Percentiles rank a stretch among this genome's conserved stretches.
Evolutionary conservation across 1,140 invertebrate species (phyloP).

Genomic region (Globodera ellingtonae): DNA sequence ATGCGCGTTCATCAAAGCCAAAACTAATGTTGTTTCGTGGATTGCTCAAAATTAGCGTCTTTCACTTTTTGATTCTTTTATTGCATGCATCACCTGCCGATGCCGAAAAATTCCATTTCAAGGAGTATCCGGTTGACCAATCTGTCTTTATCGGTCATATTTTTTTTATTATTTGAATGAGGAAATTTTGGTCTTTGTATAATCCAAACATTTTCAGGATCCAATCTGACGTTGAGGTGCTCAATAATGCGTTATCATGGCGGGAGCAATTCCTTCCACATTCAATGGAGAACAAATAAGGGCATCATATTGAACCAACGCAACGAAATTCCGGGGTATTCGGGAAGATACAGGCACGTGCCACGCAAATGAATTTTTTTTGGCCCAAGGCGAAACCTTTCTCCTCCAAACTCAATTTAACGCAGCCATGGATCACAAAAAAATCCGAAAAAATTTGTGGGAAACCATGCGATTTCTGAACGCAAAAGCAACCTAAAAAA

Average conservation of each 20-base stretch:
- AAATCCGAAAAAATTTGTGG: too few species aligned
- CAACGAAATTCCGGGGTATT: slow-evolving; percentile 40
- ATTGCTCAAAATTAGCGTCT: too few species aligned
- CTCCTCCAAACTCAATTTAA: too few species aligned
- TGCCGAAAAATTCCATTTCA: slow-evolving; percentile 24
- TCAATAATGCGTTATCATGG: slow-evolving; percentile 27
- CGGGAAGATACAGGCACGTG: slow-evolving; percentile 41
- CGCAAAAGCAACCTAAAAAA: too few species aligned
- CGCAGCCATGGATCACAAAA: too few species aligned
- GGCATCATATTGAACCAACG: slow-evolving; percentile 39
- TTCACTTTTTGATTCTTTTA: too few species aligned
- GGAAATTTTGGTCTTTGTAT: not conserved
- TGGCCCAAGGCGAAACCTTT: too few species aligned
- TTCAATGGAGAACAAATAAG: slow-evolving; percentile 49
- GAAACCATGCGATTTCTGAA: too few species aligned
- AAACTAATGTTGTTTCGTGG: too few species aligned
- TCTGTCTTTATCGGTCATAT: slow-evolving; percentile 36
- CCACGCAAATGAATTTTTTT: too few species aligned
- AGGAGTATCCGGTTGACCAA: slow-evolving; percentile 42
- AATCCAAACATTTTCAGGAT: not conserved
- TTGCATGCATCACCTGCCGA: not conserved
- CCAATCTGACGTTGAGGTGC: slow-evolving; percentile 35
- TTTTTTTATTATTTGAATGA: not conserved
- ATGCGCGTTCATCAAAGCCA: not conserved
- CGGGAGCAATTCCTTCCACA: slow-evolving; percentile 33